Evolutionary conservation across 2,113 vertebrate species (phyloP).

Genomic region (Melanostigma gelatinosum): DNA sequence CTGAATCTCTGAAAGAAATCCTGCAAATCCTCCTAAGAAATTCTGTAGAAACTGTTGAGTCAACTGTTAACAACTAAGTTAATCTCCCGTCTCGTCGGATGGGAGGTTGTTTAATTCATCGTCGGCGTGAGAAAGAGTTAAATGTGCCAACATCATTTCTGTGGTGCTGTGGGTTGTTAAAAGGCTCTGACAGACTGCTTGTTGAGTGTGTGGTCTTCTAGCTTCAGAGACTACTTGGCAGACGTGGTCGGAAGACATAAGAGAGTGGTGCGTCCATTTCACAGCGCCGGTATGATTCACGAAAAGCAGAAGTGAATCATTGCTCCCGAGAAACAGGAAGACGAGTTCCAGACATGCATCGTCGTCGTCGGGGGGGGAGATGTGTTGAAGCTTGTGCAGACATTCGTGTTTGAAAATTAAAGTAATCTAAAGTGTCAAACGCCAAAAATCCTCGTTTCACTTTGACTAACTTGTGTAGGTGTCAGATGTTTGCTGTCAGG

Average conservation of each 20-base stretch:
- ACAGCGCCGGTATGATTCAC: background rate
- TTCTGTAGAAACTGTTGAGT: constrained; percentile 21
- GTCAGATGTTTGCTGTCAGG: background rate
- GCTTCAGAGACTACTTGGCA: background rate
- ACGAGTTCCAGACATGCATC: background rate
- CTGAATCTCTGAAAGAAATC: background rate
- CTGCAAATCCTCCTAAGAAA: background rate
- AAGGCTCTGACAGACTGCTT: background rate
- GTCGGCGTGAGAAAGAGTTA: background rate
- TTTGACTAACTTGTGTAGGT: background rate
- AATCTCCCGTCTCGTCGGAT: background rate
- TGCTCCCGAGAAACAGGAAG: constrained; percentile 15
- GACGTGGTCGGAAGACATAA: background rate
- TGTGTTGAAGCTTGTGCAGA: background rate
- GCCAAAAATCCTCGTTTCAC: background rate
- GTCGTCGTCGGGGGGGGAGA: background rate
- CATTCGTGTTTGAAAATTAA: background rate
- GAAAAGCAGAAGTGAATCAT: constrained; percentile 37
- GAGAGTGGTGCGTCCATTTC: background rate
- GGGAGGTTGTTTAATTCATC: background rate
- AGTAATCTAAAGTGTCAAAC: background rate
- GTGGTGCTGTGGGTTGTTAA: constrained; percentile 10
- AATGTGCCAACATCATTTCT: background rate
- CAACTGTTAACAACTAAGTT: background rate
- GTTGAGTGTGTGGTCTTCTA: background rate